A percentile compares a stretch with the other conserved stretches of the same genome.
Evolutionary conservation across 2,888 invertebrate species (phyloP).

Genomic region (Nebria brevicollis): DNA sequence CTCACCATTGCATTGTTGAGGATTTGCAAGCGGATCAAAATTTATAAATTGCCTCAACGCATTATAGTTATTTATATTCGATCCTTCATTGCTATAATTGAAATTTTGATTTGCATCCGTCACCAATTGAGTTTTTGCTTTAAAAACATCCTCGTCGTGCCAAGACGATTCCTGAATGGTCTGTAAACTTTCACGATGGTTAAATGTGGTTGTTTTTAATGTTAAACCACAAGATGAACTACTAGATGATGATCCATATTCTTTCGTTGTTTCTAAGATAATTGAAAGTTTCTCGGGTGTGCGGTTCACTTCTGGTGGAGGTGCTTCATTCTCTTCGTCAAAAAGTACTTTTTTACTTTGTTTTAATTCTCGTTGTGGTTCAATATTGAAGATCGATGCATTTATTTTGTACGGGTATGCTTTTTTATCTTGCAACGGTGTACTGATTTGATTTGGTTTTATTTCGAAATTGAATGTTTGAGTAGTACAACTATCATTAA

Average conservation of each 20-base stretch:
- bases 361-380: slow-evolving; percentile 35
- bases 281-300: slow-evolving; percentile 64
- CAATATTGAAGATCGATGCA: slow-evolving; percentile 26
- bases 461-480: slow-evolving; percentile 75
- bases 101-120: neutral
- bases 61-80: slow-evolving; percentile 19
- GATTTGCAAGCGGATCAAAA: neutral
- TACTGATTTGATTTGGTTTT: slow-evolving; percentile 69
- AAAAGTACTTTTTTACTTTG: slow-evolving; percentile 57
- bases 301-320: slow-evolving; percentile 11
- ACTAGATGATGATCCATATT: slow-evolving; percentile 58
- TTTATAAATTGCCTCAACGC: slow-evolving; percentile 15
- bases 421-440: slow-evolving; percentile 66
- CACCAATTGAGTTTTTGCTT: neutral
- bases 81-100: neutral
- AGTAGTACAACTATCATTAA: slow-evolving; percentile 72
- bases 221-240: slow-evolving; percentile 51
- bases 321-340: slow-evolving; percentile 49
- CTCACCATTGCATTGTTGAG: neutral
- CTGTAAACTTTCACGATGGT: slow-evolving; percentile 48
- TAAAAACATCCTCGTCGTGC: neutral
- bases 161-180: slow-evolving; percentile 58
- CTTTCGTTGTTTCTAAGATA: slow-evolving; percentile 72
- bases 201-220: slow-evolving; percentile 49
- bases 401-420: slow-evolving; percentile 23